Base-by-base conservation (phyloP, 2,113 vertebrate genomes). In the Heteronetta atricapilla region DNA sequence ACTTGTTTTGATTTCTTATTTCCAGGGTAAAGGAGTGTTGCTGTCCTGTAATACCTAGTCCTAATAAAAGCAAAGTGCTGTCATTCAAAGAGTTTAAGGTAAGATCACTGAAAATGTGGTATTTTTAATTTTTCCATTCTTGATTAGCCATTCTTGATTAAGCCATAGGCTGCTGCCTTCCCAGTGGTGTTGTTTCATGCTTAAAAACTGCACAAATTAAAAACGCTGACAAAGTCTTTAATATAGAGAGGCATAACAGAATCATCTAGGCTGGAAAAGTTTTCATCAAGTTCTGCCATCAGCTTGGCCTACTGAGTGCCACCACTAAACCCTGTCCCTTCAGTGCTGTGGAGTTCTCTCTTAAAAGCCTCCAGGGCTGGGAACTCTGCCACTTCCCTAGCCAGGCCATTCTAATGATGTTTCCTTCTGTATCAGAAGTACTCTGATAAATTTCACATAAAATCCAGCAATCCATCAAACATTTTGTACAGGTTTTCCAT, bases 1-100 rank as follows among this genome's bases (percentile, higher is more conserved):
- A 34, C 67, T 81, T 83, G n/a, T 63, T 63, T 87, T 77, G 29
- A 26, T 58, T 2, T 89, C 11, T 56, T 70, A 55, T 74, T 94
- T 78, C 48, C 48, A 98, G 98, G 95, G 42, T 98, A 68, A 97
- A 97, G 46, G 96, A 98, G 15, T 96, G 73, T 7, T 98, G 97
- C 74, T 98, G 93, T 46, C 98, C 98, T 75, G 80, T 96, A 63
- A 97, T 98, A 80, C 98, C 97, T 40, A 97, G 95, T 86, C 98
- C 98, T 44, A 97, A 94, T 31, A 97, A 97, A 69, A 98, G 97
- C 93, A 93, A 93, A 70, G 96, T 98, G 29, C 82, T 98, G 38
- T 97, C 98, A n/a, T 86, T 97, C 38, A 55, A 95, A 48, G 97
- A 96, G 28, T 93, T 92, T 69, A 98, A 98, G 96, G 98, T 98